Percentiles rank a stretch among this genome's conserved stretches.
Conservation (phyloP, 2,113 vertebrate genomes). For the Dipodomys ordii region DNA sequence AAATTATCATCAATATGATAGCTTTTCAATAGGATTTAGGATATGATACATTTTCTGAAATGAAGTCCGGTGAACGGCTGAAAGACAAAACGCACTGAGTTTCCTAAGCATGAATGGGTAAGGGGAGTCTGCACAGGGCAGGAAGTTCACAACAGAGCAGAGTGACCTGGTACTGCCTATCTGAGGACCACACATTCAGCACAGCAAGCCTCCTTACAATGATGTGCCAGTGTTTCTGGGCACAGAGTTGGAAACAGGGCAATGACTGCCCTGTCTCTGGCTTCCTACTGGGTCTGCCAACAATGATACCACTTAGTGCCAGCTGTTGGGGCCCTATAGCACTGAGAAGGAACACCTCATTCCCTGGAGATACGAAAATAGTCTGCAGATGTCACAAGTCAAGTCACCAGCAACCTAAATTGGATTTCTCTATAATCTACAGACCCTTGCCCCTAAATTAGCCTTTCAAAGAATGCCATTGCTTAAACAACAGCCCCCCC, state of each 20-base stretch:
- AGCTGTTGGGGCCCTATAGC: neutral
- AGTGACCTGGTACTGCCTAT: slow-evolving; percentile 53
- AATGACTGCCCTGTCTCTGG: neutral
- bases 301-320: slow-evolving; percentile 63
- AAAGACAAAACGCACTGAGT: neutral
- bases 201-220: slow-evolving; percentile 43
- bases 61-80: neutral
- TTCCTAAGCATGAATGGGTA: neutral
- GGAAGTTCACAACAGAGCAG: neutral
- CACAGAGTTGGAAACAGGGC: neutral
- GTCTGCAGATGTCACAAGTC: neutral
- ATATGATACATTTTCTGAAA: slow-evolving; percentile 23
- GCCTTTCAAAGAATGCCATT: neutral
- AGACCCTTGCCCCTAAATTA: neutral
- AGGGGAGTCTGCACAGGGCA: neutral
- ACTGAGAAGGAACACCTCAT: neutral
- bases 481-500: neutral
- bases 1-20: neutral
- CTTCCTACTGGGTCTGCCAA: slow-evolving; percentile 14
- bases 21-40: neutral
- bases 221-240: neutral
- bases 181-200: neutral
- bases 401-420: neutral
- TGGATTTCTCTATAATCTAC: neutral
- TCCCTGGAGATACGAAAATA: neutral